A percentile compares a stretch with the other conserved stretches of the same genome.
Conservation (phyloP, 2,888 invertebrate species). For the Synergus umbraculus region DNA sequence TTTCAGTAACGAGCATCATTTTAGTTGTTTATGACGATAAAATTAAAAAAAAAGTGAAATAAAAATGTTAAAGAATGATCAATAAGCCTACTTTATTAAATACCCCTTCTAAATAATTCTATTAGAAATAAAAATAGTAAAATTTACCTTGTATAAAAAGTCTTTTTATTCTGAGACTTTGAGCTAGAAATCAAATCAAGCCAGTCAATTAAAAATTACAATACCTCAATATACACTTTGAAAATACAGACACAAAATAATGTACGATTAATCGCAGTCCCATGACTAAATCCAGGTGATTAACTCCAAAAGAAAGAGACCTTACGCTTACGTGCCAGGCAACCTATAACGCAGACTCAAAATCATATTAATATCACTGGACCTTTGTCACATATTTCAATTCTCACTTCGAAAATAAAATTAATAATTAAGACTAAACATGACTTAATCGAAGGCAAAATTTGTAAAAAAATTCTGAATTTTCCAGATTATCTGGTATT, state of each 20-base stretch:
- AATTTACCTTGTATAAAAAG: constrained; percentile 7
- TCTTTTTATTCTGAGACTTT: background rate
- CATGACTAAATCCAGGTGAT: background rate
- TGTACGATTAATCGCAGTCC: background rate
- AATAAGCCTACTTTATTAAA: background rate
- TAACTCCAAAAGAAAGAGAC: constrained; percentile 13
- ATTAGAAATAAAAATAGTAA: background rate
- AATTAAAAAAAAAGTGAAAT: background rate
- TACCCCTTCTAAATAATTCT: background rate
- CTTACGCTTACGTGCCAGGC: constrained; percentile 18
- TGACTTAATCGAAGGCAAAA: background rate
- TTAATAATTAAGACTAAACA: background rate
- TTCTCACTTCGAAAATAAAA: background rate
- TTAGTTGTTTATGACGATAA: background rate
- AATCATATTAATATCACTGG: background rate
- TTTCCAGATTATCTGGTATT: background rate
- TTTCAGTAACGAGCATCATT: background rate
- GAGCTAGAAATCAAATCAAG: background rate
- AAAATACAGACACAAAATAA: background rate
- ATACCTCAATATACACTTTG: constrained; percentile 1
- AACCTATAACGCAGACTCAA: constrained; percentile 26
- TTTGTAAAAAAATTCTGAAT: background rate
- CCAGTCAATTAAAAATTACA: background rate
- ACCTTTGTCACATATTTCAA: background rate
- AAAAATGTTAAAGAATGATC: background rate